Conservation (phyloP, 1,140 invertebrate genomes). For the Brevipalpus yothersi region DNA sequence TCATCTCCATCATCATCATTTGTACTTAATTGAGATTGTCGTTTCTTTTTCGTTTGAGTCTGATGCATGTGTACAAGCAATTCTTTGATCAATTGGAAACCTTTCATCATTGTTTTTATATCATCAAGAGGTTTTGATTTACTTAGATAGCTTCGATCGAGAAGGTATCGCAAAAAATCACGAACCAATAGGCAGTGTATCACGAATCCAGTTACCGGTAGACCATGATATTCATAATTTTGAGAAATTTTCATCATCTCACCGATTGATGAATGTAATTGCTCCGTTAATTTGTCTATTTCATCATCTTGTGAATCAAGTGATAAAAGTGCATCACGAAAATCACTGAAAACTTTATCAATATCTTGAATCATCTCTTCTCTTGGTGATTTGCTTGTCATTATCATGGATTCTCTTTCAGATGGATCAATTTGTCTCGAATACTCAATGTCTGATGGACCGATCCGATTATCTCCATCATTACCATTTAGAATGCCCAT, state of each 20-base stretch:
- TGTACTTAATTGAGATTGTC: no score
- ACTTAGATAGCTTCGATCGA: background rate
- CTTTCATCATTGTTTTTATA: background rate
- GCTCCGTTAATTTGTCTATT: background rate
- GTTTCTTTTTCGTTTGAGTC: background rate
- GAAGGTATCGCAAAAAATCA: background rate
- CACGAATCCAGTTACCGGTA: background rate
- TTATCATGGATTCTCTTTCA: no score
- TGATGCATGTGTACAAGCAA: background rate
- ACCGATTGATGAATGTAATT: background rate
- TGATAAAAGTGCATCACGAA: no score
- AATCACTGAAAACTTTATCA: no score
- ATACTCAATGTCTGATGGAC: no score
- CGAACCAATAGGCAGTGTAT: background rate
- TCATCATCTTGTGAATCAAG: background rate
- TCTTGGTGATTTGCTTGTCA: no score
- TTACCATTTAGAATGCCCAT: no score
- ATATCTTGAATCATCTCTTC: no score
- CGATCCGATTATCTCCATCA: no score
- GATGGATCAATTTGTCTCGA: no score
- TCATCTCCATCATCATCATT: background rate
- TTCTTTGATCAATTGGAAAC: background rate
- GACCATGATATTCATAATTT: background rate
- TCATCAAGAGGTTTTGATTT: background rate
- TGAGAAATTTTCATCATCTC: background rate